Base-by-base conservation (phyloP, 2,888 invertebrate genomes). In the Laothoe populi region DNA sequence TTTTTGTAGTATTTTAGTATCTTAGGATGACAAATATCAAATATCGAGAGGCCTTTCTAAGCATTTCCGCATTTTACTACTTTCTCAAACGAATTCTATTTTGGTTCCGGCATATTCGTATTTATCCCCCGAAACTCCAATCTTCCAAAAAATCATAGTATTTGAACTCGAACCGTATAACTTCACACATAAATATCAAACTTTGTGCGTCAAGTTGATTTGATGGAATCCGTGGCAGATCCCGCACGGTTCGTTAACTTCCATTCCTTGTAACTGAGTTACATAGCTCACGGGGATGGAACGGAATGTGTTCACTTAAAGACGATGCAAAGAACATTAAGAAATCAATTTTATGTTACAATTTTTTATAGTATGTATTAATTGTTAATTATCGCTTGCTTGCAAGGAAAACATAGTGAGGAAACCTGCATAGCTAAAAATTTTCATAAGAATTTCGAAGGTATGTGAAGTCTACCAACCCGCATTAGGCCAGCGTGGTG, bases 161-260 rank as follows among this genome's bases (percentile, higher is more conserved):
- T 35, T 35, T 31, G n/a, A 31, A 19, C 49, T 53, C 19, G 16
- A 35, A 53, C 16, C 31, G 19, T 70, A 67, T 71, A 80, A 80
- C 71, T 78, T 77, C 64, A 72, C 70, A 70, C 72, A 77, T 81
- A 77, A 79, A 82, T 78, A 80, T 78, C 67, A 77, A 84, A 83
- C 76, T 82, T 82, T 65, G 70, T 66, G 73, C 70, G 73, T 73
- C 74, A 66, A 72, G 72, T 72, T 80, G 77, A 83, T 83, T 83
- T 82, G 81, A 84, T 82, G 81, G 78, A 81, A 83, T 78, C 79
- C 70, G 73, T 75, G 73, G 73, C 71, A 72, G 79, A 79, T 82
- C 81, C 74, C 73, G 73, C 66, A 81, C 77, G 83, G 84, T 85
- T 87, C 86, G 83, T 86, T 87, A 82, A 79, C 76, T 85, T 77